Evolutionary conservation across 1,140 invertebrate genomes (phyloP).

Genomic region (Lucilia sericata): DNA sequence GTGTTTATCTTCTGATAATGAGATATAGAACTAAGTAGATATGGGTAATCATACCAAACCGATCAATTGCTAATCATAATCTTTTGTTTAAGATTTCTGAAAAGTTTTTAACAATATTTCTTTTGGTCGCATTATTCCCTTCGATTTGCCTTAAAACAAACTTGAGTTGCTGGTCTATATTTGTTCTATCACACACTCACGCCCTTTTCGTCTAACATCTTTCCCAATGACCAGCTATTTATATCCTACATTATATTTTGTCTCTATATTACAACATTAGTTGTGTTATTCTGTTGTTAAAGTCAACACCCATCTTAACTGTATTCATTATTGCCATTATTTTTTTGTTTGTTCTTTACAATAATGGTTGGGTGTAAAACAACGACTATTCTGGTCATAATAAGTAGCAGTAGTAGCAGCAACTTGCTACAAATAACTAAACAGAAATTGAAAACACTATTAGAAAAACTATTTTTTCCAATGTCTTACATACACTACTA

Average conservation of each 20-base stretch:
- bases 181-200: neutral
- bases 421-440: neutral
- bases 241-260: too few species aligned
- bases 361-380: neutral
- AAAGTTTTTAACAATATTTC: neutral
- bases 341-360: neutral
- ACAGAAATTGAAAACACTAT: neutral
- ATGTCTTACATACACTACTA: neutral
- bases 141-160: neutral
- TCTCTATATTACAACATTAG: too few species aligned
- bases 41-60: too few species aligned
- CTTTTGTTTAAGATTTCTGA: neutral
- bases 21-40: too few species aligned
- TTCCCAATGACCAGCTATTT: too few species aligned
- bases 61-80: too few species aligned
- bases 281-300: neutral
- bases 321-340: conserved; percentile 33
- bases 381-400: neutral
- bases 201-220: too few species aligned
- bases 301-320: conserved; percentile 33
- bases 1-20: too few species aligned
- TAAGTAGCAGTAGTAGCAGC: neutral
- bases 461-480: neutral
- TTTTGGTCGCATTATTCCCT: neutral
- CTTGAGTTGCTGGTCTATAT: neutral